Conservation (phyloP, 2,797 vertebrate species). For the Pipistrellus pipistrellus region DNA sequence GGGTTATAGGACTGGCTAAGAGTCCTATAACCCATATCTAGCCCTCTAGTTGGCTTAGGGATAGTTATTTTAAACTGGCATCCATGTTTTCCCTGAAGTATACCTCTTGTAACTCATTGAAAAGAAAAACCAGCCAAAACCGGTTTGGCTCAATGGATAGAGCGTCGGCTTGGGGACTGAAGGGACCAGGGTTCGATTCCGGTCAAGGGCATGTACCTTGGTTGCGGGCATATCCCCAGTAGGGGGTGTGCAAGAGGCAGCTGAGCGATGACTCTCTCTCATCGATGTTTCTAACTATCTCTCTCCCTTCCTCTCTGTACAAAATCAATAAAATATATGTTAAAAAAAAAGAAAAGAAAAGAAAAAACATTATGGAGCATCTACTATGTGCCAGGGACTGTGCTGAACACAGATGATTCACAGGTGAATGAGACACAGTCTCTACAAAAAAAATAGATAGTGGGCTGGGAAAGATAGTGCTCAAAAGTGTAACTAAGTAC, state of each 20-base stretch:
- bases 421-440: not conserved
- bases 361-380: not conserved
- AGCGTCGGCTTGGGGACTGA: no score
- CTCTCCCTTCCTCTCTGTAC: no score
- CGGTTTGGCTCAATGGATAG: no score
- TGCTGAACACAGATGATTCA: not conserved
- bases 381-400: not conserved
- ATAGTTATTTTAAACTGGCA: constrained; percentile 41
- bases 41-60: not conserved
- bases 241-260: no score
- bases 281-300: no score
- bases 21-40: no score
- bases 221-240: no score
- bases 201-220: no score
- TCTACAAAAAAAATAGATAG: not conserved
- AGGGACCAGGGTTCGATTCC: no score
- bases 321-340: no score
- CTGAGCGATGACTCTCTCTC: no score
- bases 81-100: not conserved
- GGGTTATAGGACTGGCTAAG: constrained; percentile 24
- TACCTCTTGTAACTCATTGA: constrained; percentile 53
- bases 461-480: constrained; percentile 12
- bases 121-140: constrained; percentile 34
- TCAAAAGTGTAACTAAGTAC: constrained; percentile 17
- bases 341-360: no score